Percentiles rank a stretch among this genome's conserved stretches.
phyloP scores from a whole-genome alignment of 2,113 vertebrate species.

The Struthidea cinerea region DNA sequence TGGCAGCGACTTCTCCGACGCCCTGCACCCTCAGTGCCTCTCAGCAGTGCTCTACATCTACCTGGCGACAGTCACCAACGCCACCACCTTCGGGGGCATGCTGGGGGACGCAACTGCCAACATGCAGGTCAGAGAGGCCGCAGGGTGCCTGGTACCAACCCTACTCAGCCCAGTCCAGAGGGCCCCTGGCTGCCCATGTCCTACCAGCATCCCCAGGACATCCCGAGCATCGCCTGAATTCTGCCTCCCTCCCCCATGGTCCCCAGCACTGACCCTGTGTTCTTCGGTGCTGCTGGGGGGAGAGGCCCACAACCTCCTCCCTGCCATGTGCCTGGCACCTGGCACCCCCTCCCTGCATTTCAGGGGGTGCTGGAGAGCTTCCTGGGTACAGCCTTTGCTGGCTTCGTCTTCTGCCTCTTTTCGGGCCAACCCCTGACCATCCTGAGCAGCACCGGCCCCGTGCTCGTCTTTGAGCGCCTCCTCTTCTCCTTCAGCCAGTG shows the following conservation, averaged over 20 bases:
- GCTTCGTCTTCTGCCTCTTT: constrained; percentile 76
- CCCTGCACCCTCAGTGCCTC: constrained; percentile 75
- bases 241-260: rapidly evolving
- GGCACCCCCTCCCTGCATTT: not conserved
- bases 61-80: constrained; percentile 73
- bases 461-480: constrained; percentile 78
- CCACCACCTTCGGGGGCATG: constrained; percentile 80
- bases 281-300: rapidly evolving
- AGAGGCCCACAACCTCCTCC: not conserved
- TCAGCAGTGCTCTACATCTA: constrained; percentile 79
- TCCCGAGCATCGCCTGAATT: rapidly evolving
- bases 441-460: constrained; percentile 77
- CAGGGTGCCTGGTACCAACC: rapidly evolving
- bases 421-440: constrained; percentile 80
- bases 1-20: constrained; percentile 71
- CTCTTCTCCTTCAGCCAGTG: constrained; percentile 79
- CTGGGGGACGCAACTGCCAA: constrained; percentile 75
- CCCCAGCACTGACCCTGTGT: not conserved
- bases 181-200: not conserved
- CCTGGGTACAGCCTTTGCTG: constrained; percentile 73
- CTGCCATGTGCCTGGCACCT: rapidly evolving
- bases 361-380: constrained; percentile 81
- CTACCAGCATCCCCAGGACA: rapidly evolving
- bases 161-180: rapidly evolving
- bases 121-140: constrained; percentile 59